These are phyloP conservation scores for Danio choprae DNA, from an alignment of 2,797 vertebrate genomes.

Conservation along the genomic window DNA sequence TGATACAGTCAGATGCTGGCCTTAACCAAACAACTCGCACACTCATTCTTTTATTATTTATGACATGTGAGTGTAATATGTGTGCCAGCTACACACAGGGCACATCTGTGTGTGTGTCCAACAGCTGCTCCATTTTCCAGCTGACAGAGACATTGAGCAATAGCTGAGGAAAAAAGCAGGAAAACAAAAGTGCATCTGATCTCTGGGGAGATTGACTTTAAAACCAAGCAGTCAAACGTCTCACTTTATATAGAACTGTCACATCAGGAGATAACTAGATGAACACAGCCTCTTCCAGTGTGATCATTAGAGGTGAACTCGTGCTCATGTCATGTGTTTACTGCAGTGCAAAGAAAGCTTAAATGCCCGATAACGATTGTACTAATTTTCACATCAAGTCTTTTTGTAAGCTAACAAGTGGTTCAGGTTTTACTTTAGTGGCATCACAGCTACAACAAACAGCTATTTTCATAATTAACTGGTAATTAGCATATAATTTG, in stretches of 20 bases:
- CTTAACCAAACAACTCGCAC: constrained; percentile 29
- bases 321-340: neutral
- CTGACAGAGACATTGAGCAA: neutral
- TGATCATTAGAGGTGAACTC: constrained; percentile 5
- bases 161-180: neutral
- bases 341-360: too few relatives aligned
- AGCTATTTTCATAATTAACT: too few relatives aligned
- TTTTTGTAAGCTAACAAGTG: neutral
- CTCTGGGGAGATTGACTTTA: neutral
- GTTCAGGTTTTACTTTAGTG: too few relatives aligned
- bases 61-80: neutral
- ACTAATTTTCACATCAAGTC: neutral
- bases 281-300: neutral
- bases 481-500: too few relatives aligned
- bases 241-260: neutral
- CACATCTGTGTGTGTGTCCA: neutral
- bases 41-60: constrained; percentile 34
- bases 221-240: neutral
- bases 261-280: constrained; percentile 2
- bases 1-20: constrained; percentile 19
- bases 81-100: neutral
- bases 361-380: too few relatives aligned
- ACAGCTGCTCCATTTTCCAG: constrained; percentile 38
- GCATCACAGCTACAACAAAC: too few relatives aligned
- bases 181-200: neutral